These are phyloP conservation scores for Drosophila stalkeri DNA, from an alignment of 2,888 invertebrate species.

Conservation along the genomic window DNA sequence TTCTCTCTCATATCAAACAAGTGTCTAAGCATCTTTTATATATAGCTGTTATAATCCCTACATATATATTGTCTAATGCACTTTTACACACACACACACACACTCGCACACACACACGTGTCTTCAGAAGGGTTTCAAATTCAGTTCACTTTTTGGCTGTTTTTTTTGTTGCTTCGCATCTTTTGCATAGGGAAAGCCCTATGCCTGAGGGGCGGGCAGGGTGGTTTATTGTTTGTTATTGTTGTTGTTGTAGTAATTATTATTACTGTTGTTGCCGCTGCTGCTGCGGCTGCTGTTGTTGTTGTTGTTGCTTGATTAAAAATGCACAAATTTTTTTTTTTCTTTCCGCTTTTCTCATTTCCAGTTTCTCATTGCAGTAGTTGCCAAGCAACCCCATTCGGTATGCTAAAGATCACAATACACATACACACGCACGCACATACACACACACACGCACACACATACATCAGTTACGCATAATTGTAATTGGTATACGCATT, in stretches of 20 bases:
- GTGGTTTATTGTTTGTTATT: constrained; percentile 60
- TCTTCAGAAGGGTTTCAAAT: constrained; percentile 56
- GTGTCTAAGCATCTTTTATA: constrained; percentile 9
- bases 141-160: constrained; percentile 42
- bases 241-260: constrained; percentile 21
- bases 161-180: constrained; percentile 32
- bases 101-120: constrained; percentile 37
- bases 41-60: constrained; percentile 13
- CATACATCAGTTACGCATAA: constrained; percentile 15
- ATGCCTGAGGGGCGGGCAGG: constrained; percentile 51
- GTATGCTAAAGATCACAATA: constrained; percentile 18
- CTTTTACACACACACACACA: constrained; percentile 32
- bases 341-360: constrained; percentile 27
- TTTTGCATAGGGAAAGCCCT: constrained; percentile 23
- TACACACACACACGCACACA: constrained; percentile 24
- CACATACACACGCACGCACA: constrained; percentile 17
- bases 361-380: constrained; percentile 8
- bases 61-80: constrained; percentile 24
- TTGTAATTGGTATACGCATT: constrained; percentile 30
- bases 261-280: constrained; percentile 25
- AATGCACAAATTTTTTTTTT: constrained; percentile 65
- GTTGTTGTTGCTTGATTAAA: constrained; percentile 61
- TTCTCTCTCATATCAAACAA: constrained; percentile 3
- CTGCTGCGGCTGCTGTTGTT: constrained; percentile 12
- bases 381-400: constrained; percentile 52